Conservation (phyloP, 2,888 invertebrate genomes). For the Leucozona laternaria region DNA sequence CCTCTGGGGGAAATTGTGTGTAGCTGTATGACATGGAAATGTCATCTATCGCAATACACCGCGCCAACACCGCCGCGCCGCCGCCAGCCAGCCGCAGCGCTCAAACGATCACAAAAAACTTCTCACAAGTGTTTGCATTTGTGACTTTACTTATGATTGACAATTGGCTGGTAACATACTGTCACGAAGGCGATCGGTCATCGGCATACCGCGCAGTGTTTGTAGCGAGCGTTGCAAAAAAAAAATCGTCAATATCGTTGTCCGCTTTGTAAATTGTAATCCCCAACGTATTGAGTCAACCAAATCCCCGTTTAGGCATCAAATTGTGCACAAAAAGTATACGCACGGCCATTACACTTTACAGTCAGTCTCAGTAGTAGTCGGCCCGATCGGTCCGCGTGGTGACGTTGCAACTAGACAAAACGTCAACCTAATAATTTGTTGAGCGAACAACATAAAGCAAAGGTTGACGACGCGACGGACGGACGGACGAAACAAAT, state of each 20-base stretch:
- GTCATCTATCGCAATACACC: slow-evolving; percentile 55
- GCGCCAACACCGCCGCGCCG: not conserved
- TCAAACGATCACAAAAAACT: slow-evolving; percentile 43
- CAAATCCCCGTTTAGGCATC: slow-evolving; percentile 74
- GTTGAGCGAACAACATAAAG: slow-evolving; percentile 61
- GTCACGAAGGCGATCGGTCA: slow-evolving; percentile 73
- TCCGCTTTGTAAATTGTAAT: slow-evolving; percentile 69
- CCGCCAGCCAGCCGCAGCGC: not conserved
- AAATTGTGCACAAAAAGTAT: slow-evolving; percentile 73
- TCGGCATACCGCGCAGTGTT: slow-evolving; percentile 58
- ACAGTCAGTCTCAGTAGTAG: slow-evolving; percentile 42
- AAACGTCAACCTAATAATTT: slow-evolving; percentile 76
- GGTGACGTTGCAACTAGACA: slow-evolving; percentile 75
- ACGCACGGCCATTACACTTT: slow-evolving; percentile 74
- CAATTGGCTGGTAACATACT: slow-evolving; percentile 72
- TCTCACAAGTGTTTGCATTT: slow-evolving; percentile 73
- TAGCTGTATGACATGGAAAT: slow-evolving; percentile 73
- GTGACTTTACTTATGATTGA: slow-evolving; percentile 72
- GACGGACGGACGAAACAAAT: slow-evolving; percentile 60
- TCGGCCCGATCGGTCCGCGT: slow-evolving; percentile 35
- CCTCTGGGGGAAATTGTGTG: slow-evolving; percentile 69
- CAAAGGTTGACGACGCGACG: slow-evolving; percentile 40
- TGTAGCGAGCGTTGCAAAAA: slow-evolving; percentile 56
- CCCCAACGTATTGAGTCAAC: slow-evolving; percentile 75
- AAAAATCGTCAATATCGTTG: slow-evolving; percentile 25